A percentile compares a stretch with the other conserved stretches of the same genome.
These are phyloP conservation scores for Apeira syringaria DNA, from an alignment of 2,888 invertebrate species.

Conservation along the genomic window DNA sequence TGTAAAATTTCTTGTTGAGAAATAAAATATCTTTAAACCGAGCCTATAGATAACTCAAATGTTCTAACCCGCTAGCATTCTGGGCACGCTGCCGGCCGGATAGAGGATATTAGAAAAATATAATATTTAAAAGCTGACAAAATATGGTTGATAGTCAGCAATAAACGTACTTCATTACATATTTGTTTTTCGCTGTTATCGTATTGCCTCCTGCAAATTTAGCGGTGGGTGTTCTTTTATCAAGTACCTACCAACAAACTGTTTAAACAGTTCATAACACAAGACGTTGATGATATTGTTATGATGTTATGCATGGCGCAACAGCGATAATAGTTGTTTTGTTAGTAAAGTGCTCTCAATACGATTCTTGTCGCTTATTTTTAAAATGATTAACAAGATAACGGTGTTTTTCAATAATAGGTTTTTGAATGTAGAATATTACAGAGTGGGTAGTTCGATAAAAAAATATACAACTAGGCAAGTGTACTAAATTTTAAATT, in stretches of 20 bases:
- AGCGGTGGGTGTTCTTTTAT: conserved; percentile 41
- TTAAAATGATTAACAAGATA: conserved; percentile 4
- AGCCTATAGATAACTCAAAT: no score
- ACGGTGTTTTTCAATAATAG: conserved; percentile 3
- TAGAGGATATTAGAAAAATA: conserved; percentile 12
- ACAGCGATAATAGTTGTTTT: conserved; percentile 45
- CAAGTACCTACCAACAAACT: conserved; percentile 19
- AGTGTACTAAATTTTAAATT: no score
- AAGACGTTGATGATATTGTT: conserved; percentile 39
- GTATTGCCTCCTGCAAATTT: conserved; percentile 45
- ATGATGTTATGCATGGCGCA: conserved; percentile 35
- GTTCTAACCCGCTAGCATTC: no score
- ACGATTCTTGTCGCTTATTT: conserved; percentile 7
- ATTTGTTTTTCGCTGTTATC: conserved; percentile 35
- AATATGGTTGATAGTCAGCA: not conserved
- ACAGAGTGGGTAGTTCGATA: no score
- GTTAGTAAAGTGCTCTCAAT: conserved; percentile 15
- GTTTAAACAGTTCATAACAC: conserved; percentile 36
- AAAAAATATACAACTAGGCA: no score
- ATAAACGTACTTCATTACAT: conserved; percentile 22
- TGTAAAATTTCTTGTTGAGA: no score
- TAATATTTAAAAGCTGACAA: conserved; percentile 1
- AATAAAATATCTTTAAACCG: no score
- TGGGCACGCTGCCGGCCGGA: no score
- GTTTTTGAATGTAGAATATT: no score